A percentile compares a stretch with the other conserved stretches of the same genome.
Conservation (phyloP, 2,888 invertebrate genomes). For the Anaspis maculata region DNA sequence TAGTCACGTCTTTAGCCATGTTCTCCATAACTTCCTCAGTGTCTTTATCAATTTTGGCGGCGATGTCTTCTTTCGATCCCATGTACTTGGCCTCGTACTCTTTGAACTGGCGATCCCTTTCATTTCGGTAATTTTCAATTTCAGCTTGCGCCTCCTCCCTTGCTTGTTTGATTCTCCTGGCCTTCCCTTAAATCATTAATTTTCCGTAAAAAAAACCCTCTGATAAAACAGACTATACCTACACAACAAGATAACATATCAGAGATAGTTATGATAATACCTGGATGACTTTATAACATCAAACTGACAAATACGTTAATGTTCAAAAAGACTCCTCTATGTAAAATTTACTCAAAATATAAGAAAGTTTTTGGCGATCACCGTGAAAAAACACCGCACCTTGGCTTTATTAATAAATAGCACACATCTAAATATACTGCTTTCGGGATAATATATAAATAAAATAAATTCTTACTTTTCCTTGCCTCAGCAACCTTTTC, state of each 20-base stretch:
- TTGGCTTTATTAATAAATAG: neutral
- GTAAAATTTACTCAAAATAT: no score
- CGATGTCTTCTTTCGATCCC: conserved; percentile 38
- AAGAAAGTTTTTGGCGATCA: no score
- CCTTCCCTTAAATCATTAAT: conserved; percentile 36
- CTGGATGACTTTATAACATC: no score
- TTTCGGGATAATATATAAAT: no score
- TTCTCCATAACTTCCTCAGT: conserved; percentile 31
- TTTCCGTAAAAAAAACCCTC: no score
- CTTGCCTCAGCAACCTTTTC: conserved; percentile 43
- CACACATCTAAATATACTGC: no score
- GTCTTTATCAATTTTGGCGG: conserved; percentile 37
- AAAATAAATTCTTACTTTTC: conserved; percentile 37
- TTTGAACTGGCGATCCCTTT: conserved; percentile 36
- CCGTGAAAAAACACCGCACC: neutral
- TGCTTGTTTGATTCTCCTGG: conserved; percentile 38
- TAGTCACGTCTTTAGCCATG: conserved; percentile 29
- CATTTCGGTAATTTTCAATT: conserved; percentile 36
- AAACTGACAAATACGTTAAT: no score
- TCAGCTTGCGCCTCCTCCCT: conserved; percentile 39
- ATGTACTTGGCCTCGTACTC: conserved; percentile 38
- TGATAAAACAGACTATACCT: no score
- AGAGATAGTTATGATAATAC: no score
- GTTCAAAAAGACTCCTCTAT: no score
- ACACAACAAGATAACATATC: no score